phyloP scores from a whole-genome alignment of 2,888 invertebrate genomes.

The Adela reaumurella region DNA sequence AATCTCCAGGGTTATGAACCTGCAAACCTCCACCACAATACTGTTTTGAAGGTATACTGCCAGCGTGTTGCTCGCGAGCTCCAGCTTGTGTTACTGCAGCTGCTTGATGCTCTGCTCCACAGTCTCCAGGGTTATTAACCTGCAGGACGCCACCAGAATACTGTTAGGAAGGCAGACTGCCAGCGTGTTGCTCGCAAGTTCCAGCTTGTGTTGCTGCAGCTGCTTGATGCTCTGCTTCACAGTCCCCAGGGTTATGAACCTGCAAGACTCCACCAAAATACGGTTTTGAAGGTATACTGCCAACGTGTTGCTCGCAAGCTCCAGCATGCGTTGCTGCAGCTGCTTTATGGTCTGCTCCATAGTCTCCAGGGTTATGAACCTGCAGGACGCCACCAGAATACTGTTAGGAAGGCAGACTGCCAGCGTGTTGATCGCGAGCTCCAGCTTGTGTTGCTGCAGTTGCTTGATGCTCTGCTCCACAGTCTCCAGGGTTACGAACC shows the following conservation, averaged over 20 bases:
- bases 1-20: slow-evolving; percentile 79
- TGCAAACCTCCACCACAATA: slow-evolving; percentile 19
- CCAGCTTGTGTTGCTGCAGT: slow-evolving; percentile 77
- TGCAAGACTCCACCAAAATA: slow-evolving; percentile 30
- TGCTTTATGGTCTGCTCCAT: slow-evolving; percentile 83
- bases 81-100: slow-evolving; percentile 77
- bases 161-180: slow-evolving; percentile 62
- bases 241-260: slow-evolving; percentile 79
- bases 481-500: slow-evolving; percentile 79
- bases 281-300: too few relatives aligned
- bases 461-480: slow-evolving; percentile 83
- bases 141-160: slow-evolving; percentile 19
- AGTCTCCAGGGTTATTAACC: slow-evolving; percentile 79
- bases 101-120: slow-evolving; percentile 83
- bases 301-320: slow-evolving; percentile 51
- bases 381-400: slow-evolving; percentile 19
- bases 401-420: slow-evolving; percentile 62
- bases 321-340: slow-evolving; percentile 77
- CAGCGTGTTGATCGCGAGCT: slow-evolving; percentile 71
- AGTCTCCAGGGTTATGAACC: slow-evolving; percentile 79
- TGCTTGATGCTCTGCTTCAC: slow-evolving; percentile 83
- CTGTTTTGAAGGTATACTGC: slow-evolving; percentile 62
- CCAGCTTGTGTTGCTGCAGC: slow-evolving; percentile 77
- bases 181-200: slow-evolving; percentile 71
- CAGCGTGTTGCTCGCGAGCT: slow-evolving; percentile 71